Evolutionary conservation across 2,888 invertebrate genomes (phyloP).

Genomic region (Entomobrya proxima): DNA sequence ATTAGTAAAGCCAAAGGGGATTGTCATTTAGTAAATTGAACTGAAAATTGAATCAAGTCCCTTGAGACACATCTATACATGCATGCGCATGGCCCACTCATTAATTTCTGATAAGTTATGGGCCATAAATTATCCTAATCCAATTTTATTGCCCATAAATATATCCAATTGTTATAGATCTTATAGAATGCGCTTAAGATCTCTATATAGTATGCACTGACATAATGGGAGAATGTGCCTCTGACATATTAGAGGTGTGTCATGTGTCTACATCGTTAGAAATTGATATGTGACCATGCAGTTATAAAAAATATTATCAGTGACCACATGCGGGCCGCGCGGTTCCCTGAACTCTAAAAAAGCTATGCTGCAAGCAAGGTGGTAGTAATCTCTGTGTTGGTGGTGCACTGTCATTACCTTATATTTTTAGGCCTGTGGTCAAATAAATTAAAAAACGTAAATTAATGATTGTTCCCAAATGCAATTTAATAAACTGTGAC

Average conservation of each 20-base stretch:
- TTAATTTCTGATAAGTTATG: slow-evolving; percentile 7
- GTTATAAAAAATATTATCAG: too few relatives aligned
- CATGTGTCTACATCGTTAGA: slow-evolving; percentile 14
- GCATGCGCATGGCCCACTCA: background rate
- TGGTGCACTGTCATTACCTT: background rate
- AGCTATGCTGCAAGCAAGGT: background rate
- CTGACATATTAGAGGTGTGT: slow-evolving; percentile 30
- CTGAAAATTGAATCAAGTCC: background rate
- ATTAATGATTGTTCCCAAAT: too few relatives aligned
- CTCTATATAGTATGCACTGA: background rate
- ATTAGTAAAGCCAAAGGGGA: background rate
- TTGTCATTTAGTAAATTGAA: slow-evolving; percentile 15
- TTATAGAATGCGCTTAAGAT: too few relatives aligned
- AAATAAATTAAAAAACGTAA: background rate
- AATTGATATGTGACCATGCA: background rate
- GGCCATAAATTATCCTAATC: slow-evolving; percentile 31
- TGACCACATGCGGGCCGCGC: background rate
- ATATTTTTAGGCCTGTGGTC: background rate
- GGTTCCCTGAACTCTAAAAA: background rate
- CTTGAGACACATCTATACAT: background rate
- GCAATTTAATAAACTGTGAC: too few relatives aligned
- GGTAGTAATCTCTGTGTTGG: slow-evolving; percentile 4
- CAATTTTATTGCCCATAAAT: slow-evolving; percentile 26
- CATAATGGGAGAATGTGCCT: background rate
- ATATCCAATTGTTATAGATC: background rate